Conservation (phyloP, 2,113 vertebrate genomes). For the Spermophilus dauricus region DNA sequence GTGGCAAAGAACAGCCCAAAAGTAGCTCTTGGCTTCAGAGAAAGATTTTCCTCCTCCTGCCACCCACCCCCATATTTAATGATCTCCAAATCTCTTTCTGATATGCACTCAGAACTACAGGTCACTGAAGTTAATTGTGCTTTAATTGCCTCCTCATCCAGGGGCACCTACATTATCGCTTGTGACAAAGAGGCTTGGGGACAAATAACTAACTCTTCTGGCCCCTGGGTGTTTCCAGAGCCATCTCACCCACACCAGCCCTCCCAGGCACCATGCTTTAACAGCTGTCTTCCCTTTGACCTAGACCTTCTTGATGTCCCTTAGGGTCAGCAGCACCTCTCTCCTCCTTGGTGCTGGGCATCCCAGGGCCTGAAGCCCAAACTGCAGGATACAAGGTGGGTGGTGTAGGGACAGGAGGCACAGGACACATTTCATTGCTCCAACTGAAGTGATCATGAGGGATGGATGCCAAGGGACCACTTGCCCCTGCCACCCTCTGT, state of each 20-base stretch:
- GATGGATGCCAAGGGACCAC: not conserved
- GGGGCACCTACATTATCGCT: conserved; percentile 25
- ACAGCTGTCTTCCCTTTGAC: not conserved
- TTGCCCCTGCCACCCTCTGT: not conserved
- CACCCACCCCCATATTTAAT: conserved; percentile 34
- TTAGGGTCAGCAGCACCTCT: not conserved
- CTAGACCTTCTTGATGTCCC: not conserved
- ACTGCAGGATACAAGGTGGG: not conserved
- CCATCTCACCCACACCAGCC: no score
- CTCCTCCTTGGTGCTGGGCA: not conserved
- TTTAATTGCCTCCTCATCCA: conserved; percentile 70
- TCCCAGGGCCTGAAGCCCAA: not conserved
- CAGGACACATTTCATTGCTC: not conserved
- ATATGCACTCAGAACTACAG: not conserved
- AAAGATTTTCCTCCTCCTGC: not conserved
- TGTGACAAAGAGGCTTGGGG: not conserved
- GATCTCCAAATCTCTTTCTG: conserved; percentile 58
- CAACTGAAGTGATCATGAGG: not conserved
- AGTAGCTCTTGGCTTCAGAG: not conserved
- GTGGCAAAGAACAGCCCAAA: not conserved
- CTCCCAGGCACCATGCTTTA: not conserved
- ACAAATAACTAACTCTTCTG: not conserved
- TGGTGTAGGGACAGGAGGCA: not conserved
- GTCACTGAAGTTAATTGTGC: conserved; percentile 75
- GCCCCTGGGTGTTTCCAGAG: not conserved